Percentiles rank a stretch among this genome's conserved stretches.
Conservation (phyloP, 2,888 invertebrate genomes). For the Troides aeacus region DNA sequence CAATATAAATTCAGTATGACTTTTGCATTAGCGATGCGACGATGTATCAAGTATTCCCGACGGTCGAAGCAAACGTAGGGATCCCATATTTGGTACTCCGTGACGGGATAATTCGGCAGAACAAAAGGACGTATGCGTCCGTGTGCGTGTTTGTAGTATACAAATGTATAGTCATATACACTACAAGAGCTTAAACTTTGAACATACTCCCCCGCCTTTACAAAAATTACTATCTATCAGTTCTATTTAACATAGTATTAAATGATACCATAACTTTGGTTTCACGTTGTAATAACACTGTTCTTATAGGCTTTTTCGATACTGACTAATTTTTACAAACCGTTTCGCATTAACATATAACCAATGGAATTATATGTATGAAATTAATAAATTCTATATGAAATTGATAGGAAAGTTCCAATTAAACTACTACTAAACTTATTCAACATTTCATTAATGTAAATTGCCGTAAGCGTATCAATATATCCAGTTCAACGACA, state of each 20-base stretch:
- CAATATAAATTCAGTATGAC: constrained; percentile 28
- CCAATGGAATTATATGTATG: no score
- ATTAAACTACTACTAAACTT: not conserved
- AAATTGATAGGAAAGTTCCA: not conserved
- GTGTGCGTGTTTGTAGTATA: not conserved
- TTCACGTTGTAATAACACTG: no score
- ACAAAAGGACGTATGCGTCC: not conserved
- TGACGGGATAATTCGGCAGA: constrained; percentile 25
- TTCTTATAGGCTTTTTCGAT: no score
- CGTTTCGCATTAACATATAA: no score
- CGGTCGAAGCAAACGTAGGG: constrained; percentile 11
- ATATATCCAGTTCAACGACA: not conserved
- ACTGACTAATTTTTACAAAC: no score
- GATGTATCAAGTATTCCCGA: constrained; percentile 13
- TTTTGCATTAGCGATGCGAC: constrained; percentile 27
- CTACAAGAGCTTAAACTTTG: not conserved
- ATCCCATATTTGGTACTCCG: constrained; percentile 17
- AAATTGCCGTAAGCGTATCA: not conserved
- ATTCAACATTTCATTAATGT: not conserved
- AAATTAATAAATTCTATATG: not conserved
- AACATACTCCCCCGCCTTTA: no score
- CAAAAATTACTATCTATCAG: no score
- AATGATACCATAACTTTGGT: no score
- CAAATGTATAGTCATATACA: no score
- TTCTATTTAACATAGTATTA: no score